A percentile compares a stretch with the other conserved stretches of the same genome.
These are phyloP conservation scores for Leptopilina clavipes DNA, from an alignment of 1,140 invertebrate genomes.

Conservation along the genomic window DNA sequence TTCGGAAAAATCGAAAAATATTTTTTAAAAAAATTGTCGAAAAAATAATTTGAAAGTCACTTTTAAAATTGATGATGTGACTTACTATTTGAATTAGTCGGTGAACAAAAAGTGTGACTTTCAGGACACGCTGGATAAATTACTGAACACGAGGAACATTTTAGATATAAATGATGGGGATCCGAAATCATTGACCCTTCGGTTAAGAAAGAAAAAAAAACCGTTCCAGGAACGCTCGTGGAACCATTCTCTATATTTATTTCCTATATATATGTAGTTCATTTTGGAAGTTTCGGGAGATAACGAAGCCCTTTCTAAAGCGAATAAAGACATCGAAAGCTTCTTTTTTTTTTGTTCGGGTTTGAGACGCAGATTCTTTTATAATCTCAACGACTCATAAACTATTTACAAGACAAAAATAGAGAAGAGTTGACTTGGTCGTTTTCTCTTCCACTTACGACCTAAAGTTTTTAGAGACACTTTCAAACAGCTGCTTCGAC, in stretches of 20 bases:
- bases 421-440: constrained; percentile 17
- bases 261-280: constrained; percentile 2
- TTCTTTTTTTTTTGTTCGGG: not conserved
- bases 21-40: too few relatives aligned
- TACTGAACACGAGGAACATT: not conserved
- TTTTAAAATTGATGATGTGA: constrained; percentile 3
- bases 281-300: constrained; percentile 20
- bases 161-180: not conserved
- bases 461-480: constrained; percentile 32
- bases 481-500: constrained; percentile 32
- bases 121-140: not conserved
- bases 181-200: constrained; percentile 4
- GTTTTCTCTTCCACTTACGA: not conserved
- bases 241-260: constrained; percentile 8
- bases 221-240: not conserved
- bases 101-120: not conserved
- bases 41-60: not conserved
- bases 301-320: constrained; percentile 12
- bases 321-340: constrained; percentile 25
- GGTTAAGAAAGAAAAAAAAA: constrained; percentile 1
- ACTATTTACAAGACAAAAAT: constrained; percentile 36
- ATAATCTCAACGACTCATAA: not conserved
- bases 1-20: too few relatives aligned
- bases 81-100: not conserved
- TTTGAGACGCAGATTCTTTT: constrained; percentile 6